Evolutionary conservation across 1,140 invertebrate species (phyloP).

Genomic region (Mizuhopecten yessoensis): DNA sequence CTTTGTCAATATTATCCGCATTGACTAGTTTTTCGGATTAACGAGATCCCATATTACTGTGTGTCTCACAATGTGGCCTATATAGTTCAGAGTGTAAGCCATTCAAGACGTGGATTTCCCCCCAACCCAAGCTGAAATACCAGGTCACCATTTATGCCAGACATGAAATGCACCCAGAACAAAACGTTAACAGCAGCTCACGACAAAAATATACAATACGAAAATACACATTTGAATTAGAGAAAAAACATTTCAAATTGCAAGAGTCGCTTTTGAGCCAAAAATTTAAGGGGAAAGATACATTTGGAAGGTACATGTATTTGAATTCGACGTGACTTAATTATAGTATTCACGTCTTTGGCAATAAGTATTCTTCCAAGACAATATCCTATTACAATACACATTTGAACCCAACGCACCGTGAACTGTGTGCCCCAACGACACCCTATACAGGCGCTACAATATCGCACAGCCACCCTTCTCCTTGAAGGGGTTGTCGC

Average conservation of each 20-base stretch:
- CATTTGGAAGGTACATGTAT: conserved; percentile 14
- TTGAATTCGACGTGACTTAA: background rate
- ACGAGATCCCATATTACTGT: background rate
- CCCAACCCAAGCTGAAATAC: background rate
- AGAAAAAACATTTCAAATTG: conserved; percentile 25
- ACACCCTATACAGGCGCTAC: conserved; percentile 8
- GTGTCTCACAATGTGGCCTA: background rate
- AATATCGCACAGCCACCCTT: conserved; percentile 94
- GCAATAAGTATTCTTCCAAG: conserved; percentile 26
- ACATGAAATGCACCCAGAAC: background rate
- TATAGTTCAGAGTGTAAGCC: background rate
- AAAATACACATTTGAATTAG: conserved; percentile 35
- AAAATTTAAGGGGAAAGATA: background rate
- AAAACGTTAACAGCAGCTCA: background rate
- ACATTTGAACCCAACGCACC: background rate
- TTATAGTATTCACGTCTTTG: background rate
- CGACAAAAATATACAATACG: conserved; percentile 20
- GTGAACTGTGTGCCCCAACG: background rate
- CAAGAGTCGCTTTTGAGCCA: conserved; percentile 31
- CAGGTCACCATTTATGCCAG: background rate
- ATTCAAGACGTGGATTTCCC: background rate
- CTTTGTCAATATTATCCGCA: no score
- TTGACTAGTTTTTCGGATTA: background rate
- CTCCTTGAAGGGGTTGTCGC: conserved; percentile 98
- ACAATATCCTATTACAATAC: background rate